Conservation (phyloP, 2,113 vertebrate species). For the Natator depressus region DNA sequence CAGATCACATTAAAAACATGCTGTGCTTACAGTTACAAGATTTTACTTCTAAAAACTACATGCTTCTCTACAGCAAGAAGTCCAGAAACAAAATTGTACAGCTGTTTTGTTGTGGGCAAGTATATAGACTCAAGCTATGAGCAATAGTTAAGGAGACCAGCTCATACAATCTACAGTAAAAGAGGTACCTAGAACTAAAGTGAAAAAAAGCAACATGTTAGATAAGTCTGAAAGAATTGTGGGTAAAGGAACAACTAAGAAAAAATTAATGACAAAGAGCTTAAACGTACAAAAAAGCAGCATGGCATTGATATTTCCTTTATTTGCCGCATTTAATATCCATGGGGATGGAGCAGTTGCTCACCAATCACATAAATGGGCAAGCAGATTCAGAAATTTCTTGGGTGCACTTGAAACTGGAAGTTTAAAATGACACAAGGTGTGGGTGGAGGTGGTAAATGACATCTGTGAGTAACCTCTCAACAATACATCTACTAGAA, state of each 20-base stretch:
- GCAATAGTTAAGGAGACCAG: neutral
- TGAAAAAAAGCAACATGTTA: rapidly evolving
- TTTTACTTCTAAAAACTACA: neutral
- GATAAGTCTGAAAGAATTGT: neutral
- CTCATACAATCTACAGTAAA: neutral
- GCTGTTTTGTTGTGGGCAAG: neutral
- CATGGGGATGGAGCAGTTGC: neutral
- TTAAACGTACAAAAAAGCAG: neutral
- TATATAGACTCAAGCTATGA: neutral
- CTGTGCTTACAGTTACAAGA: neutral
- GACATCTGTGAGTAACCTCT: neutral
- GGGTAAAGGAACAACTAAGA: neutral
- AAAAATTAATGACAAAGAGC: neutral
- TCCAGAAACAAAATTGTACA: neutral
- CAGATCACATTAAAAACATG: neutral
- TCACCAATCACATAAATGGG: neutral
- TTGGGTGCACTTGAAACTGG: neutral
- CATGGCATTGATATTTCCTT: neutral
- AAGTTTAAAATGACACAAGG: neutral
- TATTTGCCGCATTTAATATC: neutral
- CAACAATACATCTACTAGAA: neutral
- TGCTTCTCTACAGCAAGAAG: neutral
- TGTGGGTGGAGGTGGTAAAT: neutral
- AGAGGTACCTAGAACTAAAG: neutral
- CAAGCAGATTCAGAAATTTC: neutral